phyloP scores from a whole-genome alignment of 1,140 invertebrate species.

The Hylyphantes graminicola region DNA sequence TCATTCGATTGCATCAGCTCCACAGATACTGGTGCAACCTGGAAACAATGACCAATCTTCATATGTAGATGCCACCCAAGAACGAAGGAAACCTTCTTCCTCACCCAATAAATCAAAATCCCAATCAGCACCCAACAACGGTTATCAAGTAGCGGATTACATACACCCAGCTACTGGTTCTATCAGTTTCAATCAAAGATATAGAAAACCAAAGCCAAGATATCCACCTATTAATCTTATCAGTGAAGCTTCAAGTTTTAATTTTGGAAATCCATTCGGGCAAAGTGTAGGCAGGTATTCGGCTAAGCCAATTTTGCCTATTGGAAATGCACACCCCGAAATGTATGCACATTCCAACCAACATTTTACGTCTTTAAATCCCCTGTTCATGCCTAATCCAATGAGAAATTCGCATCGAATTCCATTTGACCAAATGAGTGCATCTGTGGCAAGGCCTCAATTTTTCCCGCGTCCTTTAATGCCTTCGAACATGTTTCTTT shows the following conservation, averaged over 20 bases:
- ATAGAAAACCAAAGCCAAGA: too few relatives aligned
- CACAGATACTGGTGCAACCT: slow-evolving; percentile 7
- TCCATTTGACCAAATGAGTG: slow-evolving; percentile 4
- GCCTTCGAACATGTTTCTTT: neutral
- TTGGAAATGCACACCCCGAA: neutral
- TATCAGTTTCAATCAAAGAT: too few relatives aligned
- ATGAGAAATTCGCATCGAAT: neutral
- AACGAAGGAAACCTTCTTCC: too few relatives aligned
- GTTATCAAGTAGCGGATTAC: too few relatives aligned
- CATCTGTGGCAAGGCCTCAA: neutral
- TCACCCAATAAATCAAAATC: too few relatives aligned
- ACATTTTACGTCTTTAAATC: neutral
- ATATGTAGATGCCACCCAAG: neutral
- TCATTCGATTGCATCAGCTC: neutral
- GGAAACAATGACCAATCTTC: neutral
- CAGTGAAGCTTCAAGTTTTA: too few relatives aligned
- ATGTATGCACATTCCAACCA: neutral
- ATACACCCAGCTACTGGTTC: too few relatives aligned
- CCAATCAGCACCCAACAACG: too few relatives aligned
- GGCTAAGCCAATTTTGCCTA: neutral
- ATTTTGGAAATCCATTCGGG: neutral
- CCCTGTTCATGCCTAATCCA: neutral
- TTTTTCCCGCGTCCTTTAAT: neutral
- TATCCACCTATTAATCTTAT: too few relatives aligned
- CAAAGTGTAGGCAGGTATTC: neutral